Conservation (phyloP, 2,113 vertebrate species). For the Nothoprocta pentlandii region DNA sequence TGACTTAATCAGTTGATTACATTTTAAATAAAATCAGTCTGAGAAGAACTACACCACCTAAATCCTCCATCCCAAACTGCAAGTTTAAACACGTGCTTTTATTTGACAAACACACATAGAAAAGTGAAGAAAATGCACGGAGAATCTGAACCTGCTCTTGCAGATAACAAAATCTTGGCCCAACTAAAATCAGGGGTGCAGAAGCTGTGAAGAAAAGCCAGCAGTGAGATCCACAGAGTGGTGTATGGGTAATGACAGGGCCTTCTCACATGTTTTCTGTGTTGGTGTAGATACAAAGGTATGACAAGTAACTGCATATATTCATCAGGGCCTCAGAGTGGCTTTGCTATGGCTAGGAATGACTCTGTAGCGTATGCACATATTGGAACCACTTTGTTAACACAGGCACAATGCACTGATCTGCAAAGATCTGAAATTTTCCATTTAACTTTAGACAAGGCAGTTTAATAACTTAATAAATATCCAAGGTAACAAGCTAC, state of each 20-base stretch:
- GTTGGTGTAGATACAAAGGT: neutral
- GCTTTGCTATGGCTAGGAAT: neutral
- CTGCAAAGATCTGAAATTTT: neutral
- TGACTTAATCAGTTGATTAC: constrained; percentile 39
- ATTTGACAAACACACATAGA: neutral
- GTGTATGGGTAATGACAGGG: neutral
- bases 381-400: neutral
- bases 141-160: neutral
- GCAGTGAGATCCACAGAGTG: neutral
- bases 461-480: neutral
- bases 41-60: constrained; percentile 20
- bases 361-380: neutral
- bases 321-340: neutral
- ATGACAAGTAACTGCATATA: neutral
- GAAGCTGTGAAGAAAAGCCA: neutral
- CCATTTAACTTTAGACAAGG: constrained; percentile 8
- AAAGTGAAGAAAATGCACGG: neutral
- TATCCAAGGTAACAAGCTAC: neutral
- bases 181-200: neutral
- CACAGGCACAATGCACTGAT: neutral
- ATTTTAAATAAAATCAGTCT: constrained; percentile 32
- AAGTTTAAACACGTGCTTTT: neutral
- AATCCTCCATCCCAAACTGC: neutral
- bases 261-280: neutral
- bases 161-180: neutral